Evolutionary conservation across 2,797 vertebrate genomes (phyloP), one percentile per base, ranked within the genome.

Genomic region (Phalanger gymnotis): DNA sequence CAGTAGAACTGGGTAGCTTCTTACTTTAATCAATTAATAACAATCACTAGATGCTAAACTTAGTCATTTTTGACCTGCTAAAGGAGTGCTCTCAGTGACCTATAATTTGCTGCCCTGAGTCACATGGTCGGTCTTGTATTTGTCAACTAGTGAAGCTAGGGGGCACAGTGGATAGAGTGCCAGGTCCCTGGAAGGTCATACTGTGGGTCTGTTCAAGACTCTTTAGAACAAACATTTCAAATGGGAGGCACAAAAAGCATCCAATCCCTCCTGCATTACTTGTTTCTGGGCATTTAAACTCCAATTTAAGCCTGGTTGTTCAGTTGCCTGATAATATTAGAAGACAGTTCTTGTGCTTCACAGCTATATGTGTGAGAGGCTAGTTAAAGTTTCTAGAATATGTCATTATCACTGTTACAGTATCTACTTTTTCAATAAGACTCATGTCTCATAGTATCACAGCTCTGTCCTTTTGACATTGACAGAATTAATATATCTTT

Each of bases 401-500:
- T 95, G 25, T 92, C 66, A 56, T 28, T 81, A 92, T 16, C 52
- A 56, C 0, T 92, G 91, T 95, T 95, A 22, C 13, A 66, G 55
- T 90, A 0, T 66, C 54, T 56, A 96, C 40, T 25, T 81, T 10
- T 95, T 34, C 25, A 53, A 91, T 94, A 96, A 56, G 31, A 54
- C 12, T 22, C 4, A 7, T 94, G 90, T 61, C 89, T 54, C 91
- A 91, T 91, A 19, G 93, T 16, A 94, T 19, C 58, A 0, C 53
- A 93, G 81, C 92, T 87, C 7, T 93, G 5, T 91, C 4, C 31
- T 87, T 92, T 94, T 91, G 54, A 92, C 51, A 92, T 90, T 91
- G 66, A 94, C 95, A 89, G 91, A 93, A 94, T 96, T 19, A 40
- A 30, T 95, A 90, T 40, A 31, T 93, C 57, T 73, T 94, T 96